Conservation (phyloP, 2,797 vertebrate species). For the Loriculus beryllinus region DNA sequence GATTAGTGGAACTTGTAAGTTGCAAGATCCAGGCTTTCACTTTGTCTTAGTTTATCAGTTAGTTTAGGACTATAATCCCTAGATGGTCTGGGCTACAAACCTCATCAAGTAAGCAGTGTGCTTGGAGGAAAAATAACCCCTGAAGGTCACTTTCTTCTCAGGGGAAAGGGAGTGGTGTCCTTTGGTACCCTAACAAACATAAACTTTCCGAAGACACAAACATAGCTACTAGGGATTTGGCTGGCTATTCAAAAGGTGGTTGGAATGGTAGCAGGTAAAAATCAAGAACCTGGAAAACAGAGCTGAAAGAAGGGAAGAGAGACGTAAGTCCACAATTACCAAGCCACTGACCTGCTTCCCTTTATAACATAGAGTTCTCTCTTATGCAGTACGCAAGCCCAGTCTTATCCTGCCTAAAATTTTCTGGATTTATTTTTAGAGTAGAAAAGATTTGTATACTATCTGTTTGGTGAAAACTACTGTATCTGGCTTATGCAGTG, state of each 20-base stretch:
- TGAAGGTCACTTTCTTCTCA: not conserved
- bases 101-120: not conserved
- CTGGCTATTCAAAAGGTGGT: not conserved
- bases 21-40: not conserved
- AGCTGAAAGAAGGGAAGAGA: not conserved
- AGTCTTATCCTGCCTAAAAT: not conserved
- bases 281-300: not conserved
- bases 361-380: not conserved
- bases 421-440: not conserved
- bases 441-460: not conserved
- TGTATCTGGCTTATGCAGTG: not conserved
- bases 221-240: not conserved
- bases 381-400: not conserved
- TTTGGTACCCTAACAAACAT: not conserved
- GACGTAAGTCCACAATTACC: not conserved
- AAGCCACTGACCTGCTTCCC: not conserved
- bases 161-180: not conserved
- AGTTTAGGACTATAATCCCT: not conserved
- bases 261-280: not conserved
- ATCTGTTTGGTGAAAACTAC: not conserved
- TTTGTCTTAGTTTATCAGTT: not conserved
- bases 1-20: not conserved
- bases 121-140: not conserved
- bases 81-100: not conserved
- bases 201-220: not conserved